Evolutionary conservation across 2,888 invertebrate genomes (phyloP), one percentile per base, ranked within the genome.

Genomic region (Lasioglossum morio): DNA sequence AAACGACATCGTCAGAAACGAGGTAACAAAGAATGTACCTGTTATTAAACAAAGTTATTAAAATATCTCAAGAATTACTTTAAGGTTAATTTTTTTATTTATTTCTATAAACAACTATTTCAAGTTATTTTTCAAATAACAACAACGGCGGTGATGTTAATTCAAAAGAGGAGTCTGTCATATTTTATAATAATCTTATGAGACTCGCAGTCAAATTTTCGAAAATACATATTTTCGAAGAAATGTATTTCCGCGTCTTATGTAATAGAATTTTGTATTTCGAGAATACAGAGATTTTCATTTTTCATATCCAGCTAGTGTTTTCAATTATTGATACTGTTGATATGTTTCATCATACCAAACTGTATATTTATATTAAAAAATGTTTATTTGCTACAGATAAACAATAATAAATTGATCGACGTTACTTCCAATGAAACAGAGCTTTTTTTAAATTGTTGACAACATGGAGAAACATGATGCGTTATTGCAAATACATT

Each of bases 401-500:
- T 57, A 79, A 27, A 3, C 4, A n/a, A 34, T 78, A 72, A 69
- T 23, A 27, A 19, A 30, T 23, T 46, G 43, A 34, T 77, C 48
- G 5, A 74, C 7, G 73, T 8, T 30, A 70, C 30, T 73, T 66
- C 1, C 8, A 30, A 4, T 48, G 16, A n/a, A 57, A 23, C 46
- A 72, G 79, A 78, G 10, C 23, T 1, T 48, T 27, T 23, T 30
- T 34, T 60, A 30, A 57, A 66, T 70, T 60, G n/a, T 16, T 60
- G 16, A 37, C n/a, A 81, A 60, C 4, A 91, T 90, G 90, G 82
- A 85, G 16, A 90, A 91, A 37, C 81, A 79, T 30, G 81, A 78
- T 0, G 23, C 63, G 5, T 27, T 87, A 8, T 72, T 91, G 37
- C 89, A 90, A 76, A 76, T 94, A 70, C 90, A 94, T 88, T 95